These are phyloP conservation scores for Scelioninae gen. 1 DNA, from an alignment of 2,888 invertebrate genomes.

Conservation along the genomic window DNA sequence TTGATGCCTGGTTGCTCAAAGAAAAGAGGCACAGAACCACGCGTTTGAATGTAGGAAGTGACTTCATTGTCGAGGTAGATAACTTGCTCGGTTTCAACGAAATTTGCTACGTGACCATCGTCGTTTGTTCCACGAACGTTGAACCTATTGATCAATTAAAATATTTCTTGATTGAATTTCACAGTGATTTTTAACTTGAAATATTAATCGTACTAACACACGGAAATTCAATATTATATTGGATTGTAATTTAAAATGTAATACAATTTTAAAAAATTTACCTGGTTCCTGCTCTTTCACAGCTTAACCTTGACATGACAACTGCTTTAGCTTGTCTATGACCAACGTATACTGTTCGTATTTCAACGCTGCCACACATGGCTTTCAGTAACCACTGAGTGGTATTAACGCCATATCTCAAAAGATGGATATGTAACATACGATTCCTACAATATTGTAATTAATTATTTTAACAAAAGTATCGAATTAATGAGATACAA, in stretches of 20 bases:
- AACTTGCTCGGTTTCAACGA: slow-evolving; percentile 99
- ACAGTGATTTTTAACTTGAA: too few species aligned
- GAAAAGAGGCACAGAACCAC: slow-evolving; percentile 98
- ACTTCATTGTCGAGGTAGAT: slow-evolving; percentile 96
- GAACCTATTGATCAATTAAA: too few species aligned
- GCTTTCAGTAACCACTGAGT: slow-evolving; percentile 96
- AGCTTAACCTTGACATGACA: slow-evolving; percentile 97
- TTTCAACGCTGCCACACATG: slow-evolving; percentile 99
- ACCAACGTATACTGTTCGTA: slow-evolving; percentile 99
- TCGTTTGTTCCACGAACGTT: slow-evolving; percentile 99
- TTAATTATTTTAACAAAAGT: not conserved
- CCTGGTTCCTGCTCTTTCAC: slow-evolving; percentile 98
- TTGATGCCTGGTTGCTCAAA: slow-evolving; percentile 99
- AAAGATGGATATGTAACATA: slow-evolving; percentile 96
- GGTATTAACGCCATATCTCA: slow-evolving; percentile 95
- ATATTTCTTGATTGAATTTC: too few species aligned
- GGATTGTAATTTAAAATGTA: too few species aligned
- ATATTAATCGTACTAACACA: too few species aligned
- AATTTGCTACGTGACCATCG: slow-evolving; percentile 99
- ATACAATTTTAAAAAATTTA: too few species aligned
- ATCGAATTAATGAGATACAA: too few species aligned
- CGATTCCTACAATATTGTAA: slow-evolving; percentile 91
- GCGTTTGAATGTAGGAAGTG: slow-evolving; percentile 94
- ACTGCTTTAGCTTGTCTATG: slow-evolving; percentile 96
- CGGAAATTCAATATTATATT: too few species aligned